Evolutionary conservation across 2,888 invertebrate species (phyloP).

Genomic region (Cremastinae sp.): DNA sequence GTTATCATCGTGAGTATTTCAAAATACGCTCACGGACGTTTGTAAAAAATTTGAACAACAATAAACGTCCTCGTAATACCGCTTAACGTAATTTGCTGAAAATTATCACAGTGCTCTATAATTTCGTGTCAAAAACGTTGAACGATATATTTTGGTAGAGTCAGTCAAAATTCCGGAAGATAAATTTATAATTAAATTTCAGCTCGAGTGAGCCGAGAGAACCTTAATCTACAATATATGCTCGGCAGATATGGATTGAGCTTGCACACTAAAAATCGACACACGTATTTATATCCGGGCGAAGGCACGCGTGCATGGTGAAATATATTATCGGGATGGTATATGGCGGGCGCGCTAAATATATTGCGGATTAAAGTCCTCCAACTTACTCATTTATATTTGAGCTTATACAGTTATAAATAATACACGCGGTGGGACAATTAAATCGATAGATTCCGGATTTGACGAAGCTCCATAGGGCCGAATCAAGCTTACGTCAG

Average conservation of each 20-base stretch:
- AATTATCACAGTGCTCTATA: no score
- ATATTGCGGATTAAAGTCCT: constrained; percentile 42
- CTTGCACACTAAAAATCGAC: not conserved
- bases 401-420: constrained; percentile 21
- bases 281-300: not conserved
- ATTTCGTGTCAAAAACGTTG: no score
- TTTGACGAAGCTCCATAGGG: constrained; percentile 21
- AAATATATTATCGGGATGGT: not conserved
- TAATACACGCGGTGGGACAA: constrained; percentile 28
- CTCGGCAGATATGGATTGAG: not conserved
- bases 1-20: no score
- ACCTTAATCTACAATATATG: constrained; percentile 3
- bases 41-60: no score
- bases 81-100: no score
- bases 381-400: constrained; percentile 13
- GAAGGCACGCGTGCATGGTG: not conserved
- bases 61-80: no score
- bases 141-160: not conserved
- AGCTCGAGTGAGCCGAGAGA: not conserved
- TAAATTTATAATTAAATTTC: constrained; percentile 24
- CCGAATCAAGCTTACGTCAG: constrained; percentile 32
- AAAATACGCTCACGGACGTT: no score
- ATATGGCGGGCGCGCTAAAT: constrained; percentile 25
- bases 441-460: constrained; percentile 36
- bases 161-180: constrained; percentile 15